Percentiles rank a stretch among this genome's conserved stretches.
These are phyloP conservation scores for Vollenhovia emeryi DNA, from an alignment of 1,140 invertebrate genomes.

Conservation along the genomic window DNA sequence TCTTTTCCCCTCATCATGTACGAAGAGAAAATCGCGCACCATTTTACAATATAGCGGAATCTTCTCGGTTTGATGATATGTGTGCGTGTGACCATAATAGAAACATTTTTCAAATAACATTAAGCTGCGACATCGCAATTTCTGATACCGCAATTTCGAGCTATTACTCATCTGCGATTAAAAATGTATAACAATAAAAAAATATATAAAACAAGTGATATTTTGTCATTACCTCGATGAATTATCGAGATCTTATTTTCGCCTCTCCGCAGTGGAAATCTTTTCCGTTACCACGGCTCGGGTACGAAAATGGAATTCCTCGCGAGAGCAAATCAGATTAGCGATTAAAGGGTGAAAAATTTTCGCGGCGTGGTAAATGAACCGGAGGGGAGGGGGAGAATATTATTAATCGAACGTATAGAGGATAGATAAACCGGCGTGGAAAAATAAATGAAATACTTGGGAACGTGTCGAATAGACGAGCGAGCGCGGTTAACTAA, in stretches of 20 bases:
- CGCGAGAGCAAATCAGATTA: background rate
- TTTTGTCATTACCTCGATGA: no score
- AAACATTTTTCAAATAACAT: constrained; percentile 27
- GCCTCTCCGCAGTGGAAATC: background rate
- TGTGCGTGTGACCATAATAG: background rate
- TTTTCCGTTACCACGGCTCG: background rate
- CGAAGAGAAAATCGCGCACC: constrained; percentile 5
- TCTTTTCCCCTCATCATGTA: constrained; percentile 21
- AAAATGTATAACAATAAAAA: background rate
- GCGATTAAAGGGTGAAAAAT: background rate
- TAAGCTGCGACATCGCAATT: background rate
- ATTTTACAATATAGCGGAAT: constrained; percentile 17
- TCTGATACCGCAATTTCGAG: background rate
- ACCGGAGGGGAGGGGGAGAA: no score
- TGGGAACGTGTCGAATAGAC: constrained; percentile 37
- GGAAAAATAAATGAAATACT: constrained; percentile 44
- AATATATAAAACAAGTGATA: background rate
- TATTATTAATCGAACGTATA: constrained; percentile 40
- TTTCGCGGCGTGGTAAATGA: background rate
- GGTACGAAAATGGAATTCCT: background rate
- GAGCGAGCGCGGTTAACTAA: constrained; percentile 43
- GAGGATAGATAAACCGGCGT: constrained; percentile 3
- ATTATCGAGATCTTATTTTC: background rate
- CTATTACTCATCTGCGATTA: background rate
- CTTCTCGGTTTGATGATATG: background rate